phyloP scores from a whole-genome alignment of 2,797 vertebrate genomes.

The Anolis apletophallus region DNA sequence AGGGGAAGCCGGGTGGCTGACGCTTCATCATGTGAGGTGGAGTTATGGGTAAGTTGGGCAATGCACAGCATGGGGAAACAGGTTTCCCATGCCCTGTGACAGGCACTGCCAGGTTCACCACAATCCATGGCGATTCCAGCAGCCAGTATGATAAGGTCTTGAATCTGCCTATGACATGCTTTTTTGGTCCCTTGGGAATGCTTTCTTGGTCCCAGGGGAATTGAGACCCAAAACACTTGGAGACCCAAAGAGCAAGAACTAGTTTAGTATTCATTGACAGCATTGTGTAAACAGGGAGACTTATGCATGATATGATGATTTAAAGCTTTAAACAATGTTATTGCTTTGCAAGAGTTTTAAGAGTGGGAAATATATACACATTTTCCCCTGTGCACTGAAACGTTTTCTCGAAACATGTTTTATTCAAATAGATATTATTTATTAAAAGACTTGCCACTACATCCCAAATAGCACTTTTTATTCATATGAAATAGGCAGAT shows the following conservation, averaged over 20 bases:
- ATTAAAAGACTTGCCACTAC: slow-evolving; percentile 21
- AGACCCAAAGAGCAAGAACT: not conserved
- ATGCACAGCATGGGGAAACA: no score
- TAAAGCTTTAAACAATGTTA: not conserved
- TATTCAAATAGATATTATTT: slow-evolving; percentile 37
- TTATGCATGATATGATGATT: not conserved
- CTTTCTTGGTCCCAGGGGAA: not conserved
- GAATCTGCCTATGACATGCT: not conserved
- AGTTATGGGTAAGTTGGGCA: no score
- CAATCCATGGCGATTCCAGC: no score
- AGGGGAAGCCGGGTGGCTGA: no score
- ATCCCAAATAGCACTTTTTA: slow-evolving; percentile 36
- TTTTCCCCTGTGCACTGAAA: slow-evolving; percentile 33
- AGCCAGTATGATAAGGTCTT: no score
- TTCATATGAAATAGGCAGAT: slow-evolving; percentile 41
- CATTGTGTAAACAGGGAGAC: not conserved
- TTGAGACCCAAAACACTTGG: not conserved
- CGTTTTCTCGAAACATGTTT: slow-evolving; percentile 16
- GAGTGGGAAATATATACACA: slow-evolving; percentile 17
- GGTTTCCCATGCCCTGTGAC: no score
- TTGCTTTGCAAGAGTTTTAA: slow-evolving; percentile 26
- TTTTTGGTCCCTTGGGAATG: no score
- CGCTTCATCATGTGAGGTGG: no score
- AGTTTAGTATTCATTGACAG: no score
- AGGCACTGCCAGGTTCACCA: no score